Conservation (phyloP, 2,113 vertebrate species). For the Albula goreensis region DNA sequence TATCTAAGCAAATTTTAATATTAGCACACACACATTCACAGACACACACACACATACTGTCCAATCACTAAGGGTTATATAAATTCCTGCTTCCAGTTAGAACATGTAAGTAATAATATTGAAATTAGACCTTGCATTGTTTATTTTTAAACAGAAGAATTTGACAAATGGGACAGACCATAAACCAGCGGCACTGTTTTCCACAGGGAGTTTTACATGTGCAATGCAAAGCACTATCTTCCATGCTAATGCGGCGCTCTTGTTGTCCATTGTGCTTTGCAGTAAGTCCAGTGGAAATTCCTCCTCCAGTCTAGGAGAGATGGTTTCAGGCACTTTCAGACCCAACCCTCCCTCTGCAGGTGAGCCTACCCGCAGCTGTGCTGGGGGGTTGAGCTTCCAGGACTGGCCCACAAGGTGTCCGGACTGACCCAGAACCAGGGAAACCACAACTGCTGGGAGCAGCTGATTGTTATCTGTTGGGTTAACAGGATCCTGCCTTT, state of each 20-base stretch:
- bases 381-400: neutral
- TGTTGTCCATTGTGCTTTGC: slow-evolving; percentile 15
- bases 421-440: neutral
- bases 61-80: neutral
- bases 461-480: neutral
- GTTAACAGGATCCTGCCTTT: neutral
- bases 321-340: slow-evolving; percentile 94
- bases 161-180: neutral
- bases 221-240: neutral
- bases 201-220: neutral
- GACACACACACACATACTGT: no score
- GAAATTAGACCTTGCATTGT: neutral
- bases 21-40: no score
- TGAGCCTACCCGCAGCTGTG: slow-evolving; percentile 53
- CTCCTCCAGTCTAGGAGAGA: slow-evolving; percentile 95
- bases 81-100: neutral
- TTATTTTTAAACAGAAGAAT: neutral
- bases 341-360: slow-evolving; percentile 88
- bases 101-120: neutral
- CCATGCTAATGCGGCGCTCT: slow-evolving; percentile 30
- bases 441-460: neutral
- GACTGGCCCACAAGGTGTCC: neutral
- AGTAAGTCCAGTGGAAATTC: slow-evolving; percentile 97
- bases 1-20: no score
- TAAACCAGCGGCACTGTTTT: neutral